Evolutionary conservation across 1,140 invertebrate genomes (phyloP), one percentile per base, ranked within the genome.

Genomic region (Steinernema feltiae): DNA sequence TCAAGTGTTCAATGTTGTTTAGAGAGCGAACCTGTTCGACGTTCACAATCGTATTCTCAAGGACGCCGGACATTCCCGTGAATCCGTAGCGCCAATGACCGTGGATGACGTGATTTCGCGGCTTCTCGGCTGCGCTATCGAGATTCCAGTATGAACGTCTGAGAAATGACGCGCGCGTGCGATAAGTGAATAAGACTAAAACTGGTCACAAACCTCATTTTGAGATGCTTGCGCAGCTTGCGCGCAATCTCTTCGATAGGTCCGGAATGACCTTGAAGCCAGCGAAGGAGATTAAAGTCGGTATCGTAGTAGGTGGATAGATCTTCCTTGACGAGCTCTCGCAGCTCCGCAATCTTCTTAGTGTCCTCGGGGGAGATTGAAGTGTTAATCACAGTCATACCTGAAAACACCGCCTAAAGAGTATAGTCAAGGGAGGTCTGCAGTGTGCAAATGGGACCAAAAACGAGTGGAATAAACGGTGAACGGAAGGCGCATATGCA

Each of bases 31-130:
- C 81, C 74, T 83, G 82, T 72, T 83, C 82, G 73, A 83, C 79
- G 46, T 83, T 84, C 1, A 83, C 83, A 32, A 83, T 79, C 7
- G 78, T 76, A 71, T 83, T 83, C 3, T 81, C 79, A 21, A 83
- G 53, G 21, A 79, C 72, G 69, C 81, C 71, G 1, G 82, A 83
- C 29, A 73, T 27, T 1, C 79, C 79, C 18, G 82, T 83, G 30
- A 83, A 84, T 15, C 82, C 82, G 63, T 84, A 78, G 27, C 32
- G 69, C 82, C 82, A 83, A 48, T 84, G 82, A 1, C 72, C 75
- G 70, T 83, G 82, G 46, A 83, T 82, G 0, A 82, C 78, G 76
- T 83, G 82, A 24, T 75, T 72, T 7, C 82, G 73, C 21, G 35
- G 70, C 41, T 79, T 76, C 46, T 76, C 71, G 27, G 71, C 72